Percentiles rank a stretch among this genome's conserved stretches.
Evolutionary conservation across 2,888 invertebrate species (phyloP).

Genomic region (Metellina segmentata): DNA sequence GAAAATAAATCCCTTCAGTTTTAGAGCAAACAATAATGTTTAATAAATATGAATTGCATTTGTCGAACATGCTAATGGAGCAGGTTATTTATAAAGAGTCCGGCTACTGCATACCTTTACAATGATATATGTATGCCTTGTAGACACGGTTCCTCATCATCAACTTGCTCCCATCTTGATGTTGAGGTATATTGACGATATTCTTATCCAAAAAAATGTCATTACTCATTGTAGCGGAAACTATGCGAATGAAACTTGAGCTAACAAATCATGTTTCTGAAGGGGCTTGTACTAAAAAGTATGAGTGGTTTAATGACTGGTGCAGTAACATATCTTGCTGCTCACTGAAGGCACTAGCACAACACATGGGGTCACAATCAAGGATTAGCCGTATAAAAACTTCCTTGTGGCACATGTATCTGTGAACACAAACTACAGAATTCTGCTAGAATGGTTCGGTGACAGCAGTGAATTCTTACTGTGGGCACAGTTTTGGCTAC

Average conservation of each 20-base stretch:
- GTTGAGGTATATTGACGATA: constrained; percentile 62
- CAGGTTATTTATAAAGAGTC: constrained; percentile 45
- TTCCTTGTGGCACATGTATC: constrained; percentile 76
- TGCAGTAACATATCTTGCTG: constrained; percentile 77
- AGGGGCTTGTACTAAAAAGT: constrained; percentile 67
- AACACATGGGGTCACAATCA: constrained; percentile 76
- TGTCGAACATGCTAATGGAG: constrained; percentile 45
- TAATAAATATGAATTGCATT: constrained; percentile 62
- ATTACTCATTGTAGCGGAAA: constrained; percentile 51
- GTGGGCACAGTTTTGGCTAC: constrained; percentile 72
- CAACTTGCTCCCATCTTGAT: constrained; percentile 35
- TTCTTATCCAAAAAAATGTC: constrained; percentile 47
- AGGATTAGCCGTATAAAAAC: constrained; percentile 76
- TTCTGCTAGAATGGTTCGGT: constrained; percentile 71
- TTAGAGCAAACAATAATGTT: constrained; percentile 54
- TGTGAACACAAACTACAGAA: constrained; percentile 76
- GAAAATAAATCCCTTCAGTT: constrained; percentile 40
- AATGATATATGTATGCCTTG: constrained; percentile 54
- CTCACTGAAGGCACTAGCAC: constrained; percentile 77
- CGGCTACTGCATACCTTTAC: constrained; percentile 37
- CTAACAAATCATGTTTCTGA: constrained; percentile 68
- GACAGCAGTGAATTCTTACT: constrained; percentile 55
- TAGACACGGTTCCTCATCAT: constrained; percentile 29
- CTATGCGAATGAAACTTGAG: constrained; percentile 64
- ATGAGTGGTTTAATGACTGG: constrained; percentile 74